A percentile compares a stretch with the other conserved stretches of the same genome.
Evolutionary conservation across 2,113 vertebrate species (phyloP).

Genomic region (Microcebus tavaratra): DNA sequence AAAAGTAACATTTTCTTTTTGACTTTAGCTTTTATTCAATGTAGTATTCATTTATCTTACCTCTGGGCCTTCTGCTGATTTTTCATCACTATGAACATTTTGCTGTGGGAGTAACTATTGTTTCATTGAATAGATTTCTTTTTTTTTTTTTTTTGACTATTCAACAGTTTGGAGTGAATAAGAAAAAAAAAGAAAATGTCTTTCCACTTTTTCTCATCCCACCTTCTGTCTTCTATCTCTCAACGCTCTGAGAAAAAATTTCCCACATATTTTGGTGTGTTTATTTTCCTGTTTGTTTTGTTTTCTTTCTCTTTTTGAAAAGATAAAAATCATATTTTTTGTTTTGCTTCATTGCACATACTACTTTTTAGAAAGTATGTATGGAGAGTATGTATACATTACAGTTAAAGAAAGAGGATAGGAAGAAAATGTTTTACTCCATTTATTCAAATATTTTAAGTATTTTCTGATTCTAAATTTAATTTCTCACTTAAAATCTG

Average conservation of each 20-base stretch:
- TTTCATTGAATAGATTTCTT: not conserved
- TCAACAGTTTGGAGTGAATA: not conserved
- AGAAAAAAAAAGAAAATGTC: not conserved
- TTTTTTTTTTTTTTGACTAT: not conserved
- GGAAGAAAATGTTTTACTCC: not conserved
- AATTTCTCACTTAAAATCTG: not conserved
- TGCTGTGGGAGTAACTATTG: not conserved
- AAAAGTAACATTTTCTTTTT: not conserved
- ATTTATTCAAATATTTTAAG: not conserved
- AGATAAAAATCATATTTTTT: not conserved
- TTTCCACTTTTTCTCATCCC: not conserved
- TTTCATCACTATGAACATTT: not conserved
- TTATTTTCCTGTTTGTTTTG: not conserved
- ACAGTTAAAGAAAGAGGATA: not conserved
- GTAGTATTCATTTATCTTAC: not conserved
- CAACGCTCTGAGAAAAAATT: not conserved
- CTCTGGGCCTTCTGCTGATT: not conserved
- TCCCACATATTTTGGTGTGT: not conserved
- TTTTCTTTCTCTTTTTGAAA: not conserved
- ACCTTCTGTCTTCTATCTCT: not conserved
- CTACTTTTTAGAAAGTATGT: not conserved
- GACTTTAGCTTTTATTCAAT: not conserved
- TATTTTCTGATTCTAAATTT: constrained; percentile 13
- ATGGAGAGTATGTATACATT: not conserved
- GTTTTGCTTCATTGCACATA: not conserved